Evolutionary conservation across 2,797 vertebrate genomes (phyloP).

Genomic region (Peromyscus nudipes): DNA sequence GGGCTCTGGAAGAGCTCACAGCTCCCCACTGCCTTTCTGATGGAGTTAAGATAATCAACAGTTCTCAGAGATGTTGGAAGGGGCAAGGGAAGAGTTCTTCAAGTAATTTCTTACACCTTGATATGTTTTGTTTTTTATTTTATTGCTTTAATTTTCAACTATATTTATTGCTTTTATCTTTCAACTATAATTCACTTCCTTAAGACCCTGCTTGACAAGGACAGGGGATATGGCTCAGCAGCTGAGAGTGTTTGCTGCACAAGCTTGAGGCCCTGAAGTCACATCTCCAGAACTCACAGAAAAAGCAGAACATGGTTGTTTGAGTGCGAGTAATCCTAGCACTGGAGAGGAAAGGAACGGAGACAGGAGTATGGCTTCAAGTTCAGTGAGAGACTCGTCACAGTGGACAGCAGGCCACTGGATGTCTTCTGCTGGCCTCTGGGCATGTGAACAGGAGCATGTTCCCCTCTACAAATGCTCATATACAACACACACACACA

Average conservation of each 20-base stretch:
- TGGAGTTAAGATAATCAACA: not conserved
- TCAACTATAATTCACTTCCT: not conserved
- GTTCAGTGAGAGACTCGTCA: not conserved
- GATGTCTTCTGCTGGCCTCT: not conserved
- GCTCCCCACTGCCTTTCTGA: not conserved
- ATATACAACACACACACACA: not conserved
- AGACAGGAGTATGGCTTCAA: not conserved
- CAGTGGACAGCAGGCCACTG: not conserved
- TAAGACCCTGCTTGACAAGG: not conserved
- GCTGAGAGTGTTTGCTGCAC: not conserved
- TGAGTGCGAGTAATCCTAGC: not conserved
- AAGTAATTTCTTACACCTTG: conserved; percentile 7
- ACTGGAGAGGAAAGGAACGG: not conserved
- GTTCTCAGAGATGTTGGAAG: not conserved
- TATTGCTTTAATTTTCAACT: not conserved
- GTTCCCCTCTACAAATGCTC: not conserved
- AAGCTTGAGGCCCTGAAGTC: not conserved
- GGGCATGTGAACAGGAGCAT: not conserved
- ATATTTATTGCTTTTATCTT: no score
- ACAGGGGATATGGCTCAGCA: no score
- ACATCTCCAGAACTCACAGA: not conserved
- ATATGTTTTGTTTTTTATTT: not conserved
- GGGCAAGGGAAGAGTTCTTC: not conserved
- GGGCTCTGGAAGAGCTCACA: not conserved
- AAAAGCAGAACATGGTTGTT: not conserved